Conservation (phyloP, 2,888 invertebrate species). For the Tanytarsus gracilentus region DNA sequence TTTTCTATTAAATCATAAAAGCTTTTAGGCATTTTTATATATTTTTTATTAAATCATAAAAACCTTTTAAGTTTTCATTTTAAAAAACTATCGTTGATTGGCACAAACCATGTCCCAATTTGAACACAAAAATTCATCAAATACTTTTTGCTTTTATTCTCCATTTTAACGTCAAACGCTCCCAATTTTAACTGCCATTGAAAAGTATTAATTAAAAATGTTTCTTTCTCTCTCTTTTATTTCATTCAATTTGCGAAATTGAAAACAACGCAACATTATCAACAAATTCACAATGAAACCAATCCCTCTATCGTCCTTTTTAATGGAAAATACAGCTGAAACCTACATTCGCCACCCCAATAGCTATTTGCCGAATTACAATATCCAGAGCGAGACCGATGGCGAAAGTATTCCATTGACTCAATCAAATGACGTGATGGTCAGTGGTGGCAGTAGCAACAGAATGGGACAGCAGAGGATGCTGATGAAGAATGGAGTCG, state of each 20-base stretch:
- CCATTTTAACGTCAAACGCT: too few relatives aligned
- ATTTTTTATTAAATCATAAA: too few relatives aligned
- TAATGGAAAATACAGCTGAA: constrained; percentile 46
- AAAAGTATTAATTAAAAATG: too few relatives aligned
- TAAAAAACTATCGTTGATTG: too few relatives aligned
- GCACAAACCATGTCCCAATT: too few relatives aligned
- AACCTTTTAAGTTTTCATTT: too few relatives aligned
- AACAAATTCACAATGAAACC: constrained; percentile 12
- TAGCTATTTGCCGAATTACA: constrained; percentile 65
- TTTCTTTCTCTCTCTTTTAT: too few relatives aligned
- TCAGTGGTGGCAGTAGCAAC: constrained; percentile 32
- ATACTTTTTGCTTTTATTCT: too few relatives aligned
- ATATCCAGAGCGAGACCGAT: constrained; percentile 57
- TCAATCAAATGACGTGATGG: constrained; percentile 15
- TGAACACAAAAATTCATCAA: too few relatives aligned
- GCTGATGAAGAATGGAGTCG: constrained; percentile 32
- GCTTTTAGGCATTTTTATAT: too few relatives aligned
- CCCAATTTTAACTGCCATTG: too few relatives aligned
- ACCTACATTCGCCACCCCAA: constrained; percentile 75
- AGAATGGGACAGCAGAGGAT: constrained; percentile 29
- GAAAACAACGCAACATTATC: background rate
- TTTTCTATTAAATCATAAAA: too few relatives aligned
- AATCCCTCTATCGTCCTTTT: background rate
- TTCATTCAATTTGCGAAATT: background rate
- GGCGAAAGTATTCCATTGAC: constrained; percentile 43